These are phyloP conservation scores for Chaetura pelagica DNA, from an alignment of 2,113 vertebrate species.

Conservation along the genomic window DNA sequence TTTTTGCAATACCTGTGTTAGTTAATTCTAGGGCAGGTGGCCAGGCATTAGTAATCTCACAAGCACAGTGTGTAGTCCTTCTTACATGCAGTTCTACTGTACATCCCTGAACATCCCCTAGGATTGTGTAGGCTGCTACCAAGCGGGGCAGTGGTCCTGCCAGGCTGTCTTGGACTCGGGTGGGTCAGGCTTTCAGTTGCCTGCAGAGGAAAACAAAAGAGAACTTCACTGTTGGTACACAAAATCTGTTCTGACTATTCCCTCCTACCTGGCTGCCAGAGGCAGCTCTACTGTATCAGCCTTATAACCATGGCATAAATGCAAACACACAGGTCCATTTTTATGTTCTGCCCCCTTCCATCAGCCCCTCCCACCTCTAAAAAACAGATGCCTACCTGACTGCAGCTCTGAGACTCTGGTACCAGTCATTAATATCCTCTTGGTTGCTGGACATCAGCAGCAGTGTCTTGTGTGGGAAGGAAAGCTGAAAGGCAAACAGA, in stretches of 20 bases:
- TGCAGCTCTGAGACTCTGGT: slow-evolving; percentile 79
- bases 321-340: neutral
- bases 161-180: neutral
- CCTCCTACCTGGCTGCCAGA: neutral
- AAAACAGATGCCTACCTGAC: slow-evolving; percentile 77
- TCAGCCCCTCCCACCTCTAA: neutral
- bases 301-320: neutral
- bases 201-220: slow-evolving; percentile 57
- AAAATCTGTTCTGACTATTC: neutral
- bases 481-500: slow-evolving; percentile 80
- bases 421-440: slow-evolving; percentile 89
- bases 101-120: neutral
- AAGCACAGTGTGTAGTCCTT: rapidly evolving
- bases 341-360: neutral
- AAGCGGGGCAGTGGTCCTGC: rapidly evolving
- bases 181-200: slow-evolving; percentile 71
- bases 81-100: neutral
- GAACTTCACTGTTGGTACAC: neutral
- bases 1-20: neutral
- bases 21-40: neutral
- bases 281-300: neutral
- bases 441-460: slow-evolving; percentile 92
- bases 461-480: slow-evolving; percentile 87
- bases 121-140: neutral
- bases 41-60: neutral